These are phyloP conservation scores for Oreochromis mossambicus DNA, from an alignment of 2,797 vertebrate genomes.

Conservation along the genomic window DNA sequence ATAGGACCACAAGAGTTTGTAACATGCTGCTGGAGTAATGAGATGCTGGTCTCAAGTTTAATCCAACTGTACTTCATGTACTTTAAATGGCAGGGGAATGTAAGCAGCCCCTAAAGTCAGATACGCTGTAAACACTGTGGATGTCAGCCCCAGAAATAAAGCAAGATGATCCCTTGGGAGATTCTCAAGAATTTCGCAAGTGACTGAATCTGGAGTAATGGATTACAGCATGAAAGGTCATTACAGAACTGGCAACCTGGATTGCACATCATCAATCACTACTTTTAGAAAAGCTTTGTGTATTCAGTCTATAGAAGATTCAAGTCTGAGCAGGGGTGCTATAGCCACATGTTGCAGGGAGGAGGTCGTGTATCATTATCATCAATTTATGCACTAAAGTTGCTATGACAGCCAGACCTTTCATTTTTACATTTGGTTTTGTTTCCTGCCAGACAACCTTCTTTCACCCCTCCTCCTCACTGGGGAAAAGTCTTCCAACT, in stretches of 20 bases:
- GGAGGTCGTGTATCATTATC: background rate
- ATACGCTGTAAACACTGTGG: background rate
- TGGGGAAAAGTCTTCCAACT: background rate
- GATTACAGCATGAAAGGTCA: background rate
- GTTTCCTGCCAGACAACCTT: slow-evolving; percentile 4
- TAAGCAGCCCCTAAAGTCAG: background rate
- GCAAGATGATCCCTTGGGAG: background rate
- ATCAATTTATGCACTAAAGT: background rate
- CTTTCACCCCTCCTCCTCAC: background rate
- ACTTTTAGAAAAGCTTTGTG: background rate
- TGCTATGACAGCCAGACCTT: background rate
- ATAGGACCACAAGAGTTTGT: background rate
- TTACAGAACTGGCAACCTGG: background rate
- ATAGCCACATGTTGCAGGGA: background rate
- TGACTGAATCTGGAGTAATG: background rate
- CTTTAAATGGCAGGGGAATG: background rate
- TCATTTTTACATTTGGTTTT: slow-evolving; percentile 14
- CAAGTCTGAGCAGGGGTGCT: background rate
- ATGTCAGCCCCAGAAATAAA: slow-evolving; percentile 12
- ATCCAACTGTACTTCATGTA: background rate
- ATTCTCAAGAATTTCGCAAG: slow-evolving; percentile 5
- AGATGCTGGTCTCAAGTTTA: background rate
- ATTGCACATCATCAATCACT: background rate
- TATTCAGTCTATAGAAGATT: background rate
- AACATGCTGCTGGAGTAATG: background rate